phyloP scores from a whole-genome alignment of 1,140 invertebrate species.

The Drosophila kanapiae region DNA sequence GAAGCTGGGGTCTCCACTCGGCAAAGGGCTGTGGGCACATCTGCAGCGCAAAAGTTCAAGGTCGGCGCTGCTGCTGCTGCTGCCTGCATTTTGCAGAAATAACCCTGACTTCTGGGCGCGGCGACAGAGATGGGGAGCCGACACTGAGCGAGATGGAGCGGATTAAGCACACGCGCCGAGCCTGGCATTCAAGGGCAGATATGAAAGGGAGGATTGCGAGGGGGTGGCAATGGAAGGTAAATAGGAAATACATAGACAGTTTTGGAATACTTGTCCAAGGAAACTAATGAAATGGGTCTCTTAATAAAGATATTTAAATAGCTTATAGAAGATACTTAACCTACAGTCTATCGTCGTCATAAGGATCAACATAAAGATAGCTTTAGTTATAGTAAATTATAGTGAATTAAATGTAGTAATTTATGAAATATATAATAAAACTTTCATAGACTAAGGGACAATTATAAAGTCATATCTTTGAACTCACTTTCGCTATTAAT shows the following conservation, averaged over 20 bases:
- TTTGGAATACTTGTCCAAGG: neutral
- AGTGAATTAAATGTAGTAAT: neutral
- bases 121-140: slow-evolving; percentile 22
- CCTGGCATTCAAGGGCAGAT: slow-evolving; percentile 32
- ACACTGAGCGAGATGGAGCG: slow-evolving; percentile 39
- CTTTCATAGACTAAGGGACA: too few species aligned
- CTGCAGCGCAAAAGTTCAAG: slow-evolving; percentile 77
- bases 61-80: slow-evolving; percentile 43
- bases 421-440: too few species aligned
- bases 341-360: neutral
- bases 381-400: neutral
- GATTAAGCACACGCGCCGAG: slow-evolving; percentile 53
- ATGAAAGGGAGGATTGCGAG: slow-evolving; percentile 2
- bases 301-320: neutral
- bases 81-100: slow-evolving; percentile 64
- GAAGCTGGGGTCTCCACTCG: slow-evolving; percentile 22
- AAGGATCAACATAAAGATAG: neutral
- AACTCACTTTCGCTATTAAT: neutral
- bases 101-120: slow-evolving; percentile 55
- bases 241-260: slow-evolving; percentile 2
- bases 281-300: neutral
- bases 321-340: neutral
- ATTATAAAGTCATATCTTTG: too few species aligned
- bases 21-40: slow-evolving; percentile 30
- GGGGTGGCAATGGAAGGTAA: neutral